Conservation (phyloP, 64 coral and sea anemone species). For the Porites lutea region DNA sequence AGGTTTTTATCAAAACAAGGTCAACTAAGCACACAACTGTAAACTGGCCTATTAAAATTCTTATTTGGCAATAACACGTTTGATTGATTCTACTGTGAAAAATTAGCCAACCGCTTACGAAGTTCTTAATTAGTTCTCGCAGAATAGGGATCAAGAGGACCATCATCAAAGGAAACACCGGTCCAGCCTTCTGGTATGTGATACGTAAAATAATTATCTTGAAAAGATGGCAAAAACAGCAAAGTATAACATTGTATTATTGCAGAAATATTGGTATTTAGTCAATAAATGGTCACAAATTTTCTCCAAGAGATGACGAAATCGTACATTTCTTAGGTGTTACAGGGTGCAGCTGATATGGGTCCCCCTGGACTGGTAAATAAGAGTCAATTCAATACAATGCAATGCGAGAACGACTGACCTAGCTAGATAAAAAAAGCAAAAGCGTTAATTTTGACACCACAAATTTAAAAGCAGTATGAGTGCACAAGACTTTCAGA, state of each 20-base stretch:
- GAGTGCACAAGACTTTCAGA: too few relatives aligned
- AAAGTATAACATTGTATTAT: background rate
- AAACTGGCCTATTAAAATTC: too few relatives aligned
- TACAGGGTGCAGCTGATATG: background rate
- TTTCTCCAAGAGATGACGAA: background rate
- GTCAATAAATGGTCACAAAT: conserved; percentile 3
- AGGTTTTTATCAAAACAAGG: too few relatives aligned
- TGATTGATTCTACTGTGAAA: conserved; percentile 7
- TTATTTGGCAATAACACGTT: conserved; percentile 5
- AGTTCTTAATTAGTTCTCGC: conserved; percentile 9
- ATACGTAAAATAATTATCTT: background rate
- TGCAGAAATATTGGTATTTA: background rate
- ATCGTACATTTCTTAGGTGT: background rate
- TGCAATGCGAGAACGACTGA: background rate
- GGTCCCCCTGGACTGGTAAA: background rate
- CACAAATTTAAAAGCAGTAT: background rate
- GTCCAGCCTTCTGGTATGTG: too few relatives aligned
- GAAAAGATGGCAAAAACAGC: background rate
- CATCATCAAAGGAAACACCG: too few relatives aligned
- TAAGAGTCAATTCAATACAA: background rate
- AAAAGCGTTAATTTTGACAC: background rate
- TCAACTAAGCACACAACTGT: too few relatives aligned
- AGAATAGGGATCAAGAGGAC: too few relatives aligned
- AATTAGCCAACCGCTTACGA: conserved; percentile 8
- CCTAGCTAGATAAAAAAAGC: background rate